Conservation (phyloP, 2,888 invertebrate genomes). For the Beris chalybata region DNA sequence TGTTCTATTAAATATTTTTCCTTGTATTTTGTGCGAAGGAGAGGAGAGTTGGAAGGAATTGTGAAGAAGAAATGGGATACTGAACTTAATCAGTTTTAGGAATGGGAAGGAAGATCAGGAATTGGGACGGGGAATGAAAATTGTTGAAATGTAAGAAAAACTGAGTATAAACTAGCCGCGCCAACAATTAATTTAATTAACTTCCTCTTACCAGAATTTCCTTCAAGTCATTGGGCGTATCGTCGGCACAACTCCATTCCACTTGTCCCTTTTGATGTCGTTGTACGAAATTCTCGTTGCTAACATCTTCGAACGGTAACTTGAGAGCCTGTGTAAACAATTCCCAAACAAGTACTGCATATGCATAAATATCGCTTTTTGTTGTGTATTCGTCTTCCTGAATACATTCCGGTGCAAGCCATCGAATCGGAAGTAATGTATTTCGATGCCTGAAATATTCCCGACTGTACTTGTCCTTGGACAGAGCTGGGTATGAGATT, state of each 20-base stretch:
- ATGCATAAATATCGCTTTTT: slow-evolving; percentile 92
- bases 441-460: slow-evolving; percentile 88
- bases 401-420: slow-evolving; percentile 88
- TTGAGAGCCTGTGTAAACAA: slow-evolving; percentile 79
- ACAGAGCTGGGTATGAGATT: slow-evolving; percentile 77
- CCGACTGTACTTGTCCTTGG: slow-evolving; percentile 82
- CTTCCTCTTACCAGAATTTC: slow-evolving; percentile 59
- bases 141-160: no score
- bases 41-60: no score
- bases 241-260: slow-evolving; percentile 68
- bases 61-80: no score
- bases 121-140: no score
- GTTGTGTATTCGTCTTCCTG: slow-evolving; percentile 88
- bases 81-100: no score
- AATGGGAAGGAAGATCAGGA: no score
- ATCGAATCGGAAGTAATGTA: slow-evolving; percentile 82
- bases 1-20: no score
- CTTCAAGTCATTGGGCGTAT: slow-evolving; percentile 65
- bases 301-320: slow-evolving; percentile 64
- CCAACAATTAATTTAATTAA: no score
- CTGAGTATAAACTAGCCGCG: no score
- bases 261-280: slow-evolving; percentile 56
- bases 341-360: slow-evolving; percentile 88
- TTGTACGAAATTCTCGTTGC: slow-evolving; percentile 53
- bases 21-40: no score